A percentile compares a stretch with the other conserved stretches of the same genome.
phyloP scores from a whole-genome alignment of 2,797 vertebrate species.

The Muscicapa striata region DNA sequence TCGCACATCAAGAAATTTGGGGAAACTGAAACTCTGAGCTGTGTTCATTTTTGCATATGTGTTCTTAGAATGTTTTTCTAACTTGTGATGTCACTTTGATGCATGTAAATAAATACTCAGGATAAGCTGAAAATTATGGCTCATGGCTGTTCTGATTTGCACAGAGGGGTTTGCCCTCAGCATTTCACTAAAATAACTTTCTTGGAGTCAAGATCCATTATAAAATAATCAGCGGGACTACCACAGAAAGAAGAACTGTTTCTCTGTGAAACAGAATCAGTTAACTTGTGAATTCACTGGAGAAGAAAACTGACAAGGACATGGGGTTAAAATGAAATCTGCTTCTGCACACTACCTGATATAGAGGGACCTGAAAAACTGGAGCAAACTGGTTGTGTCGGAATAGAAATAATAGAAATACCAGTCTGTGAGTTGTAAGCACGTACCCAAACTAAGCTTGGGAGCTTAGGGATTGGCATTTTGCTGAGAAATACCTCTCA shows the following conservation, averaged over 20 bases:
- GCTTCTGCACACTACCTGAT: neutral
- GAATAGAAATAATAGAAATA: neutral
- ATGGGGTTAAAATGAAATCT: neutral
- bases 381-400: neutral
- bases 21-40: neutral
- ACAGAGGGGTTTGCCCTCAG: neutral
- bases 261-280: neutral
- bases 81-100: neutral
- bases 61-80: neutral
- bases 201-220: neutral
- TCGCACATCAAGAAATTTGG: neutral
- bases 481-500: neutral
- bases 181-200: neutral
- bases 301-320: neutral
- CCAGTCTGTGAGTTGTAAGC: neutral
- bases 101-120: neutral
- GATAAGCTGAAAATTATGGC: neutral
- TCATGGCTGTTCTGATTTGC: neutral
- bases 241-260: neutral
- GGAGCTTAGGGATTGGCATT: neutral
- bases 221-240: neutral
- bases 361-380: neutral
- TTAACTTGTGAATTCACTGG: neutral
- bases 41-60: neutral
- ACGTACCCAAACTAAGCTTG: neutral